phyloP scores from a whole-genome alignment of 2,113 vertebrate species.

The Psammodynastes pulverulentus region DNA sequence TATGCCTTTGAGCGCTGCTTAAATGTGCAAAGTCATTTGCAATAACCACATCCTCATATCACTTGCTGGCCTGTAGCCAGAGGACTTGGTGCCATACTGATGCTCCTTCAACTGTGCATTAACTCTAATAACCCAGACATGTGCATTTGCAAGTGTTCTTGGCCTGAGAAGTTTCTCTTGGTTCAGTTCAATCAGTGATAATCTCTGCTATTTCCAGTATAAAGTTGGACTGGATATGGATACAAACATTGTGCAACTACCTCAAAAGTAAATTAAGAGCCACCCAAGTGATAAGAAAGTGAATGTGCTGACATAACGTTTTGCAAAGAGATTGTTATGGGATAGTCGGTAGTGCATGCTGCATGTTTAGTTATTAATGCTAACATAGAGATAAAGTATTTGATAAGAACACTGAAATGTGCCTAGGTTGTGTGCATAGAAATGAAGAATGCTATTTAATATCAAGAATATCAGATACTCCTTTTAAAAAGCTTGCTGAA shows the following conservation, averaged over 20 bases:
- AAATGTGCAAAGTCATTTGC: conserved; percentile 5
- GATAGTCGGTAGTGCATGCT: conserved; percentile 27
- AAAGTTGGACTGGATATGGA: background rate
- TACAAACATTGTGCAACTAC: background rate
- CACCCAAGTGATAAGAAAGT: background rate
- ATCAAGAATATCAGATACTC: conserved; percentile 49
- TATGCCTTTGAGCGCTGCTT: background rate
- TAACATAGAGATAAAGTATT: conserved; percentile 61
- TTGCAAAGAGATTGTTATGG: background rate
- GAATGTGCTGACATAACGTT: background rate
- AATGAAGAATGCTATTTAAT: conserved; percentile 56
- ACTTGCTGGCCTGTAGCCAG: background rate
- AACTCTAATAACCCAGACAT: conserved; percentile 11
- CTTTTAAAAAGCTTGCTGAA: conserved; percentile 38
- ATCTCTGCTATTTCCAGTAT: conserved; percentile 20
- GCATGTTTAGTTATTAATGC: conserved; percentile 52
- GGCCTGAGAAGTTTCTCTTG: conserved; percentile 1
- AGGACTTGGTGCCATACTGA: background rate
- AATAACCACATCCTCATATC: background rate
- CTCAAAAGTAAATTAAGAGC: conserved; percentile 8
- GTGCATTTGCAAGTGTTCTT: conserved; percentile 20
- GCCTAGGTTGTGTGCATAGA: conserved; percentile 41
- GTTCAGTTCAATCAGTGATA: conserved; percentile 15
- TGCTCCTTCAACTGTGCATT: background rate
- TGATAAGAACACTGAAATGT: conserved; percentile 48